Conservation (phyloP, 2,888 invertebrate genomes). For the Drosophila barbarae region DNA sequence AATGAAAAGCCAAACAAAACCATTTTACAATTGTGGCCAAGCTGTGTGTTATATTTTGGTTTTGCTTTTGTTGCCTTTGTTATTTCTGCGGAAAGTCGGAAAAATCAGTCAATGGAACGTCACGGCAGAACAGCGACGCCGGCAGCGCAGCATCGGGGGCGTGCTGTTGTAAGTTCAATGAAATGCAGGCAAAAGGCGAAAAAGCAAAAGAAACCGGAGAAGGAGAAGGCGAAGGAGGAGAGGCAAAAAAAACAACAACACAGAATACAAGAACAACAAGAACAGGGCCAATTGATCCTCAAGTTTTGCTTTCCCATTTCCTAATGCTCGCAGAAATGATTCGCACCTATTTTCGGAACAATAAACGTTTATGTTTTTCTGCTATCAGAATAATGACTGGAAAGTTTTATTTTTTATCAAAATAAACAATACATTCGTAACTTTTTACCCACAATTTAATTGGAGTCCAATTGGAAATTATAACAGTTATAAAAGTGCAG, state of each 20-base stretch:
- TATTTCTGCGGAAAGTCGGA: conserved; percentile 48
- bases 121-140: conserved; percentile 56
- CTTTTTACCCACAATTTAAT: neutral
- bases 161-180: conserved; percentile 31
- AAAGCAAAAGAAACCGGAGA: neutral
- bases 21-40: conserved; percentile 45
- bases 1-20: conserved; percentile 62
- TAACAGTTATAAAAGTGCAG: neutral
- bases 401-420: neutral
- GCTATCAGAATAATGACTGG: no score
- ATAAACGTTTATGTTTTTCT: neutral
- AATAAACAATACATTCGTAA: neutral
- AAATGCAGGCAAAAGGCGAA: conserved; percentile 9
- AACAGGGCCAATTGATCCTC: conserved; percentile 7
- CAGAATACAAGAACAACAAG: conserved; percentile 12
- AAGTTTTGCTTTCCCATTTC: neutral
- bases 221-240: neutral
- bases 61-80: conserved; percentile 25
- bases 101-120: conserved; percentile 70
- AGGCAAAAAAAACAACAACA: neutral
- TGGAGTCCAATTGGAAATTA: neutral
- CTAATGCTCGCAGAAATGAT: neutral
- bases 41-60: conserved; percentile 23
- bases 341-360: neutral
- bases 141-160: conserved; percentile 33